These are phyloP conservation scores for Drosophila fulvimacula DNA, from an alignment of 2,888 invertebrate genomes.

Conservation along the genomic window DNA sequence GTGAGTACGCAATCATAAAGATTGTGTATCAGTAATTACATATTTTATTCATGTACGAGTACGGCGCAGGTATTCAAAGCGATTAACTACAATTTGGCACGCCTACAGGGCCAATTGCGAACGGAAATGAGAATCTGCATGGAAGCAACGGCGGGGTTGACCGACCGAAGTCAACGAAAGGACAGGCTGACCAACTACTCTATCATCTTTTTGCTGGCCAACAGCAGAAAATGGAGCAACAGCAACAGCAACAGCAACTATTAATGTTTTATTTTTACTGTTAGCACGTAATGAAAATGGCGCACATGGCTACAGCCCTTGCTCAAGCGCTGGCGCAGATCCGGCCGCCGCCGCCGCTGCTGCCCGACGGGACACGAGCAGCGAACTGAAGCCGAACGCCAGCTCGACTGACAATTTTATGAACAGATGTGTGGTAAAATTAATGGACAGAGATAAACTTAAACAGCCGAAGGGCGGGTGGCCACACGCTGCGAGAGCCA, in stretches of 20 bases:
- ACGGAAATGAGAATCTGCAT: constrained; percentile 56
- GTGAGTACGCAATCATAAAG: constrained; percentile 16
- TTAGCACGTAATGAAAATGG: constrained; percentile 78
- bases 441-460: constrained; percentile 80
- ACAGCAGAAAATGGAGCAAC: constrained; percentile 35
- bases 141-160: background rate
- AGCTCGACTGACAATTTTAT: constrained; percentile 78
- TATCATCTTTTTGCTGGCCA: constrained; percentile 45
- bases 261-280: constrained; percentile 48
- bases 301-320: constrained; percentile 59
- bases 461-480: constrained; percentile 58
- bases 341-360: constrained; percentile 31
- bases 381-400: constrained; percentile 71
- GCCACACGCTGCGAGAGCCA: constrained; percentile 10
- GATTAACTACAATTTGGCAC: constrained; percentile 43
- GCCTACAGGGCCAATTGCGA: constrained; percentile 41
- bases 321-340: constrained; percentile 22
- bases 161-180: constrained; percentile 23
- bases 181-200: constrained; percentile 37
- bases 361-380: constrained; percentile 57
- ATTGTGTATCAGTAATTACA: constrained; percentile 30
- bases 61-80: constrained; percentile 38
- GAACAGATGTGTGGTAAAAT: constrained; percentile 80
- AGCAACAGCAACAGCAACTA: constrained; percentile 57
- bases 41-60: constrained; percentile 41